Conservation (phyloP, 2,797 vertebrate species). For the Characodon lateralis region DNA sequence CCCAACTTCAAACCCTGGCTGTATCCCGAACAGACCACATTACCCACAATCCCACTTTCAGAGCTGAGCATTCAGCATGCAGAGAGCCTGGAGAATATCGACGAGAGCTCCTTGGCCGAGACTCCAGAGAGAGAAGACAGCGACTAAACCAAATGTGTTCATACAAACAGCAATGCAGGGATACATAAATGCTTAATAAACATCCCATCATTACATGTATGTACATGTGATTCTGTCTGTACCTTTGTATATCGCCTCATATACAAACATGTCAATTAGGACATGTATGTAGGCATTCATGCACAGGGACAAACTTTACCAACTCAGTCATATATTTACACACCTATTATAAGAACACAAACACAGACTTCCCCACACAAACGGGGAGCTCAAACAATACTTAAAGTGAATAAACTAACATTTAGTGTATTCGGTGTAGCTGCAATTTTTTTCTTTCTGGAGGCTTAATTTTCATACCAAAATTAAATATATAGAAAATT, state of each 20-base stretch:
- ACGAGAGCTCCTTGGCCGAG: conserved; percentile 89
- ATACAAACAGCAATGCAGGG: conserved; percentile 50
- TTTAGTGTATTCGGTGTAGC: conserved; percentile 2
- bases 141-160: conserved; percentile 68
- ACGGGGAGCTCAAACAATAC: conserved; percentile 9
- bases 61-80: conserved; percentile 92
- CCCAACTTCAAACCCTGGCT: conserved; percentile 92
- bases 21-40: conserved; percentile 90
- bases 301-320: conserved; percentile 32
- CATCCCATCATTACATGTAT: conserved; percentile 37
- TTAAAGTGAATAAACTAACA: conserved; percentile 14
- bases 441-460: conserved; percentile 15
- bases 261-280: conserved; percentile 26
- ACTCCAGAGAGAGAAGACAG: conserved; percentile 80
- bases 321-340: conserved; percentile 15
- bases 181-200: conserved; percentile 58
- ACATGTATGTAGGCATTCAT: conserved; percentile 41
- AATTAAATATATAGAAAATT: too few species aligned
- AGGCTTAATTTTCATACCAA: conserved; percentile 23
- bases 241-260: conserved; percentile 22
- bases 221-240: conserved; percentile 37
- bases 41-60: conserved; percentile 85
- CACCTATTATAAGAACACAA: conserved; percentile 41
- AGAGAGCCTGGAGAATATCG: conserved; percentile 95
- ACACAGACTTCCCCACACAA: conserved; percentile 16